Base-by-base conservation (phyloP, 2,797 vertebrate species). In the Peromyscus aztecus region DNA sequence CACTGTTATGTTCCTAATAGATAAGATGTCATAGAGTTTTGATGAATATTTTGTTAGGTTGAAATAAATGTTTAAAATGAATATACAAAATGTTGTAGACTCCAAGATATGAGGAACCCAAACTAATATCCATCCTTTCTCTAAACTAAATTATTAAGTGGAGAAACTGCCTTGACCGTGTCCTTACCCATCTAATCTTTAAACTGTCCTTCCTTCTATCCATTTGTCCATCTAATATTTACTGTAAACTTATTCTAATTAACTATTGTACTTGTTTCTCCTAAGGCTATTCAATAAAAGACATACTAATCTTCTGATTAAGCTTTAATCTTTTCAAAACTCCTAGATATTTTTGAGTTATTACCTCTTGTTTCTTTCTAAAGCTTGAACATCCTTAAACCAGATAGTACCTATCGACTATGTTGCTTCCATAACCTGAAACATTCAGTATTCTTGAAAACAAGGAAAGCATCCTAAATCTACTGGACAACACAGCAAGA, bases 41-140 rank as follows among this genome's bases (percentile, higher is more conserved):
- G 77, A n/a, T 81, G 80, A 94, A 88, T 71, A 92, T 87, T 86
- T 46, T 63, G 63, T 94, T 94, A 59, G 34, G 61, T 84, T 91
- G 76, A 95, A 89, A 87, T 91, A 80, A 95, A 94, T 77, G 34
- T 81, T 81, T 93, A 71, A 91, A 95, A 93, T 76, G 52, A 94
- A 95, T 84, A 85, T 71, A 69, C 65, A 34, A 92, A 95, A 90
- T 46, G 59, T 52, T 90, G 43, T 76, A 59, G 34, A 84, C n/a
- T 96, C 93, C 24, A 95, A 95, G 77, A 75, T 73, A 86, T 63
- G 11, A 96, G 81, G 31, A 94, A 67, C 23, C 24, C 63, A 17
- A 91, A 94, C 24, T 90, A 82, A 91, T 76, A 94, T 57, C 55
- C 12, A 63, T 37, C 21, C 27, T 93, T 49, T 91, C n/a, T 93